Evolutionary conservation across 2,113 vertebrate genomes (phyloP).

Genomic region (Shinisaurus crocodilurus): DNA sequence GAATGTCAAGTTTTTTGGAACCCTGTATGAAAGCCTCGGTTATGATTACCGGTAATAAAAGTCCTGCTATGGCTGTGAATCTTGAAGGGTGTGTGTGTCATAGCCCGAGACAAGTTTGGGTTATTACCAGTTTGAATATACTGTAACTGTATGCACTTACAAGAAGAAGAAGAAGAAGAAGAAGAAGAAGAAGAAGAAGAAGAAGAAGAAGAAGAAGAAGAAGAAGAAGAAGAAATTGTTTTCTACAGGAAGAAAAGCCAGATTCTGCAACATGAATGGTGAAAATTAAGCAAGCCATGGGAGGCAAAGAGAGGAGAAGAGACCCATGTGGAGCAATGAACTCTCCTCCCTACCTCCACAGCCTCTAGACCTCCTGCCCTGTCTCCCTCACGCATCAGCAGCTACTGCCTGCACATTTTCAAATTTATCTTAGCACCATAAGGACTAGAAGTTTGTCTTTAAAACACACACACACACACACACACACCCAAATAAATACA

Average conservation of each 20-base stretch:
- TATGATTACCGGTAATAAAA: background rate
- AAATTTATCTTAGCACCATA: background rate
- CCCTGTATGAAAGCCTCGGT: background rate
- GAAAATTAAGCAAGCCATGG: background rate
- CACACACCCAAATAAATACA: background rate
- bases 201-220: no score
- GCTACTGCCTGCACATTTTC: background rate
- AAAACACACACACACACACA: background rate
- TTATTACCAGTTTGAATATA: background rate
- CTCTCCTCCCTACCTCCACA: background rate
- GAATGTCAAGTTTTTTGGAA: background rate
- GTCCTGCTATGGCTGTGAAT: background rate
- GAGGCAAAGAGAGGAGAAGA: background rate
- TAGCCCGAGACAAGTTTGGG: background rate
- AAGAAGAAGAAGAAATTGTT: no score
- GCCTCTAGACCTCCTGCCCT: background rate
- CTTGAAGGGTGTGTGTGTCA: background rate
- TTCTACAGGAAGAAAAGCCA: background rate
- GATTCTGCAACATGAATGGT: background rate
- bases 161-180: no score
- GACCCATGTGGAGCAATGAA: background rate
- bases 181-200: no score
- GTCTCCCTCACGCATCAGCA: background rate
- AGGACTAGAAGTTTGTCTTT: background rate
- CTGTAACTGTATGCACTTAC: no score